These are phyloP conservation scores for Varanus salvator DNA, from an alignment of 2,113 vertebrate genomes.

Conservation along the genomic window DNA sequence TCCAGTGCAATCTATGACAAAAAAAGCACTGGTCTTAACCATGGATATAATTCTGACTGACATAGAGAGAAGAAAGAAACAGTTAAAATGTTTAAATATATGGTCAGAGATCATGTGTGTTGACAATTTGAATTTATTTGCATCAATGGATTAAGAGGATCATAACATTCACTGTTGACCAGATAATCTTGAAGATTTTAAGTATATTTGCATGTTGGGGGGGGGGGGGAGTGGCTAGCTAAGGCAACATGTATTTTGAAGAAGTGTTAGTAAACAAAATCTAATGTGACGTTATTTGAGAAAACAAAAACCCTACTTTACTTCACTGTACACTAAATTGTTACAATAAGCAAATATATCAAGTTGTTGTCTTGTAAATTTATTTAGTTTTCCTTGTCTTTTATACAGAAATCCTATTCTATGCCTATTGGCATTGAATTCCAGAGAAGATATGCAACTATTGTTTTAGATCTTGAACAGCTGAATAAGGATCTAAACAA, in stretches of 20 bases:
- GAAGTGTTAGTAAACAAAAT: background rate
- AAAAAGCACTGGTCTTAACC: too few species aligned
- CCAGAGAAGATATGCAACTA: conserved; percentile 94
- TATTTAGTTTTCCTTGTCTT: conserved; percentile 39
- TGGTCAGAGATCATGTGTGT: background rate
- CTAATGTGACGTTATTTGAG: background rate
- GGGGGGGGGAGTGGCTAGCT: too few species aligned
- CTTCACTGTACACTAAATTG: background rate
- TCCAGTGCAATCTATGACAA: too few species aligned
- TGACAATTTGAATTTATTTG: background rate
- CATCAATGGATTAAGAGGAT: background rate
- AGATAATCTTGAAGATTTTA: background rate
- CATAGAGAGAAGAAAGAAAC: background rate
- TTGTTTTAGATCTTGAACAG: conserved; percentile 94
- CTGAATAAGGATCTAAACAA: conserved; percentile 98
- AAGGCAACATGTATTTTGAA: background rate
- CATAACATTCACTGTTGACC: background rate
- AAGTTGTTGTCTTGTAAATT: background rate
- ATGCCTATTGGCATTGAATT: conserved; percentile 92
- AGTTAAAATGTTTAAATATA: background rate
- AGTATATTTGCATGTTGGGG: background rate
- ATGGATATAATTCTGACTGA: background rate
- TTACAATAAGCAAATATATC: background rate
- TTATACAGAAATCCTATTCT: conserved; percentile 93
- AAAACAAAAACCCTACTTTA: background rate